Base-by-base conservation (phyloP, 2,888 invertebrate genomes). In the Mythimna impura region DNA sequence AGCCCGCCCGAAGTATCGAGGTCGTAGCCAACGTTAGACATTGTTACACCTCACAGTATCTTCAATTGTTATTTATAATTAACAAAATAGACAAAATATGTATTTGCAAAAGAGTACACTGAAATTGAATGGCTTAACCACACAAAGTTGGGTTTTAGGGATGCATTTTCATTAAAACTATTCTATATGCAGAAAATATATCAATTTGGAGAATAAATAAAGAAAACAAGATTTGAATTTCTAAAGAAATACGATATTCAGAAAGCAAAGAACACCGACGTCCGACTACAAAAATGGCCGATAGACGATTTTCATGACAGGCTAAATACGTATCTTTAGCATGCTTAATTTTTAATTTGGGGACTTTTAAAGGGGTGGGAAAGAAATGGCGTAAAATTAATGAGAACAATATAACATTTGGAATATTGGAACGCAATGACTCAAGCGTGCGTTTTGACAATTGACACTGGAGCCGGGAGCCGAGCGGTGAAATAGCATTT, bases 1-100 rank as follows among this genome's bases (percentile, higher is more conserved):
- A 98, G 97, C 82, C 98, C 98, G 81, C 98, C 98, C 80, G 98
- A 97, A 81, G 97, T 97, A 90, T 98, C 98, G 87, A 98, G 96
- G 94, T 98, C 98, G 91, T 98, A 98, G 86, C 97, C 97, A 76
- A 97, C 96, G 88, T 90, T 95, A 81, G 96, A 94, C 96, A 96
- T 96, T 79, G 81, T 90, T 67, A 71, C 71, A 66, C 65, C 66
- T 83, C 57, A 78, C 77, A 69, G 67, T 70, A 78, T 76, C 72
- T 78, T 76, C 73, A 80, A 78, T 67, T 83, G 69, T 75, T 76
- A 74, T 66, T 81, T 76, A 58, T 30, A 72, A 34, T 52, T 71
- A 76, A 57, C 66, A 83, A 73, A 66, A 63, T 55, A 62, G 70
- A 63, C 67, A 70, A 77, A 78, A 62, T 73, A 52, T 63, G 52